phyloP scores from a whole-genome alignment of 1,140 invertebrate genomes.

The Laodelphax striatellus region DNA sequence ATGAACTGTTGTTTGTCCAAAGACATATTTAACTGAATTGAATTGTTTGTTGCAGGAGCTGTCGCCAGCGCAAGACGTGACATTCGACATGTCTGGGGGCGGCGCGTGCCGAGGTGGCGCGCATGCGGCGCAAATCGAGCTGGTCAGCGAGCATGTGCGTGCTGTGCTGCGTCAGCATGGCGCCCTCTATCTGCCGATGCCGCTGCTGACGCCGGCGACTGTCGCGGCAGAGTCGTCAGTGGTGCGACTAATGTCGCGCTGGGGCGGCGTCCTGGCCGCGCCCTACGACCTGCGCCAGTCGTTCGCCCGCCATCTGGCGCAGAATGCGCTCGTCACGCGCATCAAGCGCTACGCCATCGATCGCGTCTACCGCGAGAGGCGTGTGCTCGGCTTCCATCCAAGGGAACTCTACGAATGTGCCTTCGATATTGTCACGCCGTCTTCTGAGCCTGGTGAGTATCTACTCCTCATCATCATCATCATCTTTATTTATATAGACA shows the following conservation, averaged over 20 bases:
- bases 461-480: too few species aligned
- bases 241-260: slow-evolving; percentile 73
- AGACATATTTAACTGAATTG: too few species aligned
- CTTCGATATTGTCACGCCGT: slow-evolving; percentile 82
- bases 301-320: slow-evolving; percentile 73
- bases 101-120: slow-evolving; percentile 9
- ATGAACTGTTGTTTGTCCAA: too few species aligned
- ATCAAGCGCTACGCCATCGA: slow-evolving; percentile 78
- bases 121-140: slow-evolving; percentile 28
- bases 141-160: slow-evolving; percentile 1
- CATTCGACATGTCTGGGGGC: slow-evolving; percentile 53
- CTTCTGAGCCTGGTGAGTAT: slow-evolving; percentile 8
- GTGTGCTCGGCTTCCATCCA: slow-evolving; percentile 74
- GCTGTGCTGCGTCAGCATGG: slow-evolving; percentile 44
- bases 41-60: slow-evolving; percentile 32
- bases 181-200: slow-evolving; percentile 57
- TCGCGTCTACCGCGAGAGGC: slow-evolving; percentile 73
- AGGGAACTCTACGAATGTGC: slow-evolving; percentile 81
- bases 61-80: slow-evolving; percentile 54
- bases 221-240: slow-evolving; percentile 43
- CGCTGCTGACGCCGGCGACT: slow-evolving; percentile 62
- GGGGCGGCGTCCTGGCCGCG: slow-evolving; percentile 20
- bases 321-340: slow-evolving; percentile 55
- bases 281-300: slow-evolving; percentile 43
- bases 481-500: too few species aligned